A percentile compares a stretch with the other conserved stretches of the same genome.
These are phyloP conservation scores for Saimiri boliviensis DNA, from an alignment of 2,113 vertebrate species.

Conservation along the genomic window DNA sequence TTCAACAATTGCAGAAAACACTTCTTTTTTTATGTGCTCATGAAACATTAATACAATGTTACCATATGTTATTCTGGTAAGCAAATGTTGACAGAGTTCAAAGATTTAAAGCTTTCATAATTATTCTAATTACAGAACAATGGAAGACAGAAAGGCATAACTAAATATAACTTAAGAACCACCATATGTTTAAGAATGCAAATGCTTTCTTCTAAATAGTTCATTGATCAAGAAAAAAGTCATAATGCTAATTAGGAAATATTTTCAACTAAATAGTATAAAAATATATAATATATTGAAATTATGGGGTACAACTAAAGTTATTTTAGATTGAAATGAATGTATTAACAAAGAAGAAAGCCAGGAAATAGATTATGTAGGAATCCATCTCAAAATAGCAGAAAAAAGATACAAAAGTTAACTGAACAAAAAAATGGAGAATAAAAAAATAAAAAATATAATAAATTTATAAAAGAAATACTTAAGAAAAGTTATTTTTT, in stretches of 20 bases:
- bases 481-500: too few relatives aligned
- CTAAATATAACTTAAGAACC: background rate
- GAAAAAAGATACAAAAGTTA: background rate
- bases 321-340: background rate
- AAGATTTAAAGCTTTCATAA: background rate
- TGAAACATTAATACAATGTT: background rate
- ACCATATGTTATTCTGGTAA: background rate
- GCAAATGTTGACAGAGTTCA: conserved; percentile 4
- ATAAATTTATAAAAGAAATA: too few relatives aligned
- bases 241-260: background rate
- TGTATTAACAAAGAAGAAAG: background rate
- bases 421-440: background rate
- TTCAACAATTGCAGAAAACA: background rate
- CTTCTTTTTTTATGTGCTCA: background rate
- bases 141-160: background rate
- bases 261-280: background rate
- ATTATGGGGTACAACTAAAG: background rate
- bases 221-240: background rate
- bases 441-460: too few relatives aligned
- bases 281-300: background rate
- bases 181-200: background rate
- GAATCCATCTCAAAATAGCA: background rate
- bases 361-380: background rate
- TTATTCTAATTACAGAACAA: background rate
- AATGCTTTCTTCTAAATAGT: background rate